Conservation (phyloP, 2,113 vertebrate species). For the Abramis brama region DNA sequence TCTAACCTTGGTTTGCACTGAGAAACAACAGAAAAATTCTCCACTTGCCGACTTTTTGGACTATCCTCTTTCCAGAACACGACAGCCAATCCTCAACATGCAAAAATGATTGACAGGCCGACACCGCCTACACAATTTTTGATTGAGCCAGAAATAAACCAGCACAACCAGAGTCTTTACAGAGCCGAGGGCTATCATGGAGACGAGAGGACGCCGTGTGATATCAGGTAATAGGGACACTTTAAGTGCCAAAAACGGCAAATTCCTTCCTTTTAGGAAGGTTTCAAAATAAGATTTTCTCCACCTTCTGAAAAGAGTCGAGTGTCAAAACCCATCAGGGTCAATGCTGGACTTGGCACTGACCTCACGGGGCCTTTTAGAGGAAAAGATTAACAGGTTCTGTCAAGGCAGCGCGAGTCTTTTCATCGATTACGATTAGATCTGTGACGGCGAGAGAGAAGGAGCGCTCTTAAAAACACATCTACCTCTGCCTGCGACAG, state of each 20-base stretch:
- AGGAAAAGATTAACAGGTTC: slow-evolving; percentile 60
- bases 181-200: neutral
- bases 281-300: slow-evolving; percentile 16
- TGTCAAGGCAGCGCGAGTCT: slow-evolving; percentile 51
- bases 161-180: neutral
- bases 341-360: slow-evolving; percentile 22
- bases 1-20: no score
- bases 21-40: neutral
- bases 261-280: neutral
- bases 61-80: neutral
- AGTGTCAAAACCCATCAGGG: slow-evolving; percentile 23
- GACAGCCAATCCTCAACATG: neutral
- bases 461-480: neutral
- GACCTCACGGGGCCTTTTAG: slow-evolving; percentile 16
- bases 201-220: neutral
- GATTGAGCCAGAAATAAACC: neutral
- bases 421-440: slow-evolving; percentile 69
- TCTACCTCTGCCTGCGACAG: slow-evolving; percentile 1
- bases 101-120: neutral
- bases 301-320: neutral
- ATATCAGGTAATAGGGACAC: neutral
- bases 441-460: slow-evolving; percentile 40
- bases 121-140: neutral
- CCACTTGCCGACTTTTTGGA: neutral
- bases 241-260: neutral